Conservation (phyloP, 2,113 vertebrate genomes). For the Morone chrysops region DNA sequence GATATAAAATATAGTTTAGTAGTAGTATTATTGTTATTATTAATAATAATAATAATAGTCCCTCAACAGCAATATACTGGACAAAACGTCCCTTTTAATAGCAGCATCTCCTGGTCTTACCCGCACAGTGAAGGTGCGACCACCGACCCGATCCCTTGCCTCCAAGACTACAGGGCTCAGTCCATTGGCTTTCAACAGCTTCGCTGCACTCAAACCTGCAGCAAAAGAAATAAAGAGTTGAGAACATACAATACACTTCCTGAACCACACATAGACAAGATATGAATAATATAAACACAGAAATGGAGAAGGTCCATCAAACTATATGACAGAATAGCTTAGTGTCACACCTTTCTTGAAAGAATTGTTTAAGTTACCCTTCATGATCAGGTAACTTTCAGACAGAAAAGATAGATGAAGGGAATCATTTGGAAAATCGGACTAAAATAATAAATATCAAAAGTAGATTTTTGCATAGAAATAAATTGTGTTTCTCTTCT, state of each 20-base stretch:
- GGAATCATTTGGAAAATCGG: not conserved
- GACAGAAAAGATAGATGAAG: not conserved
- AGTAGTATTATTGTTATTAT: no score
- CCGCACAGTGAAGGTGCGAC: constrained; percentile 92
- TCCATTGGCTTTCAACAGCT: constrained; percentile 90
- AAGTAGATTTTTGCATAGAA: not conserved
- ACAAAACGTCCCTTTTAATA: not conserved
- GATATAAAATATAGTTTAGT: no score
- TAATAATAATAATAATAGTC: no score
- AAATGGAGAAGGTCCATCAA: not conserved
- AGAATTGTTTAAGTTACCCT: not conserved
- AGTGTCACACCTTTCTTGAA: not conserved
- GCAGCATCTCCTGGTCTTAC: constrained; percentile 80
- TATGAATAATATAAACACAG: not conserved
- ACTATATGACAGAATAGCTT: not conserved
- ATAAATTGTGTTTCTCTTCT: not conserved
- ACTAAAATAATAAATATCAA: not conserved
- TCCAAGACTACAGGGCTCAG: constrained; percentile 92
- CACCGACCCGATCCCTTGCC: constrained; percentile 94
- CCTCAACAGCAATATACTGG: not conserved
- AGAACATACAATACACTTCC: not conserved
- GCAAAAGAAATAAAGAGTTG: not conserved
- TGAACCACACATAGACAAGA: not conserved
- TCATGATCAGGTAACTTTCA: not conserved
- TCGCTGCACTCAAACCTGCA: constrained; percentile 94